Evolutionary conservation across 2,113 vertebrate species (phyloP), one percentile per base, ranked within the genome.

Genomic region (Apodemus speciosus): DNA sequence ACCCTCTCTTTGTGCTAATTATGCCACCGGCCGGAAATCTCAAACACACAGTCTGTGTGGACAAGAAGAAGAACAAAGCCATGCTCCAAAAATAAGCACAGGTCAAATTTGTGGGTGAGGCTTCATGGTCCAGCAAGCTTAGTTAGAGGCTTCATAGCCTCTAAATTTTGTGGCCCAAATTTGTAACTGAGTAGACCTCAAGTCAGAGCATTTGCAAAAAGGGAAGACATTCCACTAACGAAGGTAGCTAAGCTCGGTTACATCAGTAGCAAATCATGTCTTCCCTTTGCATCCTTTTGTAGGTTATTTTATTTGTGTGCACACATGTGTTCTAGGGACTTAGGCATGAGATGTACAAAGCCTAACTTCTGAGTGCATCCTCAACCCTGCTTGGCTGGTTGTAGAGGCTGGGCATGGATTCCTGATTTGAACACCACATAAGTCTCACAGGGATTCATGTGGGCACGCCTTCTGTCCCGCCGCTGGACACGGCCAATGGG

Each of bases 191-290:
- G 51, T 38, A 72, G 76, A 46, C 38, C 35, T 49, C 27, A 56
- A 3, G 35, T 46, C 38, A 62, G 69, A 35, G 1, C 0, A 0
- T 53, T 46, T n/a, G 23, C 38, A 20, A 53, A 16, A 14, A 69
- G 43, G 30, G 43, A 51, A 56, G 84, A 13, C 5, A 9, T 3
- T 3, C 9, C 8, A 38, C 9, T 2, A 69, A 9, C 30, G 10
- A 69, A 46, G 35, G 53, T 2, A 18, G 53, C 15, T 58, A 49
- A 40, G 0, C 3, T 18, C 1, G 30, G 35, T 0, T 5, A 32
- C 51, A 60, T 9, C 0, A 0, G 2, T 0, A 4, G 32, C 1
- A 25, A 3, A 4, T 18, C 27, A 0, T 2, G 8, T 8, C 1
- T 83, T 83, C 23, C 0, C 16, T 79, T 5, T 66, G 25, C 10